Evolutionary conservation across 2,888 invertebrate species (phyloP).

Genomic region (Falcaria lacertinaria): DNA sequence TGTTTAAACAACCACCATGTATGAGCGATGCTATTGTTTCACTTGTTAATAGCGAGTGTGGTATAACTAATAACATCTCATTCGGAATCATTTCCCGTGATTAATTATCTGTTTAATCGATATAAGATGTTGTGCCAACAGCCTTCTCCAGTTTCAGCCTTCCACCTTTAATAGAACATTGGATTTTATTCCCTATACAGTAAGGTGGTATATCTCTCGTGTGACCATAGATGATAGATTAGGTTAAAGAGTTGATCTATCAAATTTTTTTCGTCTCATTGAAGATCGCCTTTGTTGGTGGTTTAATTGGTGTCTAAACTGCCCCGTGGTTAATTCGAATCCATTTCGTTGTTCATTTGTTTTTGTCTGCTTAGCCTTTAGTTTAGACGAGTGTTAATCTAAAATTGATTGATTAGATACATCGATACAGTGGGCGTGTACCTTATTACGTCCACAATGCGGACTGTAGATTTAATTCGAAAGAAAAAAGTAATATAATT

Average conservation of each 20-base stretch:
- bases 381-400: slow-evolving; percentile 65
- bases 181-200: slow-evolving; percentile 7
- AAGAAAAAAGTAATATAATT: slow-evolving; percentile 24
- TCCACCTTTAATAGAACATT: slow-evolving; percentile 13
- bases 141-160: slow-evolving; percentile 58
- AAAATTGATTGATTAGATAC: slow-evolving; percentile 72
- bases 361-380: slow-evolving; percentile 57
- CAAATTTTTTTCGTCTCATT: slow-evolving; percentile 74
- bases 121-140: slow-evolving; percentile 80
- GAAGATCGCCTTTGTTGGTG: slow-evolving; percentile 75
- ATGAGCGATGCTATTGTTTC: slow-evolving; percentile 63
- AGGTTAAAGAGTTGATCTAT: slow-evolving; percentile 78
- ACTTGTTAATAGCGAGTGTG: slow-evolving; percentile 76
- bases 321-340: slow-evolving; percentile 74
- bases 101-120: slow-evolving; percentile 81
- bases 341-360: slow-evolving; percentile 66
- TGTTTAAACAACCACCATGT: slow-evolving; percentile 43
- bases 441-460: slow-evolving; percentile 38
- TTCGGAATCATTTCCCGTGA: slow-evolving; percentile 79
- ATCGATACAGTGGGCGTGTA: slow-evolving; percentile 52
- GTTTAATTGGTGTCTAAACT: slow-evolving; percentile 78
- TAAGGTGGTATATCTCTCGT: slow-evolving; percentile 28
- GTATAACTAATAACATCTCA: slow-evolving; percentile 80
- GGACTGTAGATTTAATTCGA: slow-evolving; percentile 43
- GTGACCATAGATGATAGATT: slow-evolving; percentile 53